Evolutionary conservation across 2,888 invertebrate genomes (phyloP), one percentile per base, ranked within the genome.

Genomic region (Drosophila robusta): DNA sequence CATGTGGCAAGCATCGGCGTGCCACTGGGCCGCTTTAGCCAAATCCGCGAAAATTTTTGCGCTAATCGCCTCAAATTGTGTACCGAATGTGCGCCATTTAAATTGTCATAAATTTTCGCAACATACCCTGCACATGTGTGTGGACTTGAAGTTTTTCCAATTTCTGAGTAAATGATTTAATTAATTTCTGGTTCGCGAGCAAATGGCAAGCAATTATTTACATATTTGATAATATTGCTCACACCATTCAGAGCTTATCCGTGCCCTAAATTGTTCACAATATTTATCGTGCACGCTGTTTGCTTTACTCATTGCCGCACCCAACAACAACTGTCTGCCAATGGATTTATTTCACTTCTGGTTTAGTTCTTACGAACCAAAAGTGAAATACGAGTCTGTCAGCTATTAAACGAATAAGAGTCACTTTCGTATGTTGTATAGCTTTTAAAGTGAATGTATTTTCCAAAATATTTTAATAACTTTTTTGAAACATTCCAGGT

Each of bases 81-180:
- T 73, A 50, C 78, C 87, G 80, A 88, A 88, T 86, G 86, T 86
- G 74, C 74, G 75, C 75, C 84, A 86, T 88, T 86, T 88, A 86
- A 88, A 86, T 81, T 88, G 84, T 86, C 81, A 86, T 86, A 88
- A 86, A 88, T 86, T 83, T 78, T 70, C 50, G 60, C 57, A 64
- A 57, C 46, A 61, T 63, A 42, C 42, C 16, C 68, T 46, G 47
- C 22, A 16, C 64, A 63, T 54, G 54, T 63, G 60, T 32, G 14
- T n/a, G 44, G 63, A 68, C 49, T 71, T 65, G n/a, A 50, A 61
- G 49, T 54, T 41, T 58, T 56, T 80, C 11, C 38, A 52, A 74
- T 80, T 64, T 38, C 36, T 61, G 78, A 44, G 60, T 51, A 62
- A 75, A 75, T 78, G 74, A 63, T 74, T 84, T 78, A 86, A 87